Base-by-base conservation (phyloP, 2,888 invertebrate species). In the Sussaba pulchella region DNA sequence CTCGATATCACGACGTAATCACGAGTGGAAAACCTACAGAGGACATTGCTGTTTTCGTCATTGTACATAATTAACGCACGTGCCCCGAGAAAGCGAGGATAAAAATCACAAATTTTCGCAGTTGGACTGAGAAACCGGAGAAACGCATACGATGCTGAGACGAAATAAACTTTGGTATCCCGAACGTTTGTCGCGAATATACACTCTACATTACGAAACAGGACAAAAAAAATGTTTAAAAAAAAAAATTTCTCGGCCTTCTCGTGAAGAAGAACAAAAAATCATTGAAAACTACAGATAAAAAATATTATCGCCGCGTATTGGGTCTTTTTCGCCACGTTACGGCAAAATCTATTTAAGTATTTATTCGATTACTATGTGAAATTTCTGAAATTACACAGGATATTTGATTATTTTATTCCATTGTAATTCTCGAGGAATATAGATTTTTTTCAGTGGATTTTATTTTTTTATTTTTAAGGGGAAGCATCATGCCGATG, bases 401-500 rank as follows among this genome's bases (percentile, higher is more conserved):
- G 21, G 9, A 14, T 21, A 10, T 31, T 6, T 2, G 6, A 31
- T 31, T 31, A 31, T 31, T 31, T 31, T 31, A 31, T 31, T 31
- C 31, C 4, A 31, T 31, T 31, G 31, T 31, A 5, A 6, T 31
- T 31, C 6, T 31, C 31, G 4, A 31, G 4, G 31, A 31, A 6
- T 31, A 31, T 31, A 31, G 6, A 21, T 64, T 6, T 61, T 63
- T 14, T 9, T n/a, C 36, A 31, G 2, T 31, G 6, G 2, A 5
- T 63, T 21, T 63, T 57, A 6, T 50, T 19, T n/a, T 47, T 74
- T 74, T 63, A 54, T 61, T 67, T 61, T 43, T 2, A 8, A 54
- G 82, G 82, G 82, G 73, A 78, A 66, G 78, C 77, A 82, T 81
- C 83, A 80, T 83, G 83, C 85, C 82, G 82, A 82, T 77, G 26